Evolutionary conservation across 2,797 vertebrate genomes (phyloP).

Genomic region (Dromococcyx pavoninus): DNA sequence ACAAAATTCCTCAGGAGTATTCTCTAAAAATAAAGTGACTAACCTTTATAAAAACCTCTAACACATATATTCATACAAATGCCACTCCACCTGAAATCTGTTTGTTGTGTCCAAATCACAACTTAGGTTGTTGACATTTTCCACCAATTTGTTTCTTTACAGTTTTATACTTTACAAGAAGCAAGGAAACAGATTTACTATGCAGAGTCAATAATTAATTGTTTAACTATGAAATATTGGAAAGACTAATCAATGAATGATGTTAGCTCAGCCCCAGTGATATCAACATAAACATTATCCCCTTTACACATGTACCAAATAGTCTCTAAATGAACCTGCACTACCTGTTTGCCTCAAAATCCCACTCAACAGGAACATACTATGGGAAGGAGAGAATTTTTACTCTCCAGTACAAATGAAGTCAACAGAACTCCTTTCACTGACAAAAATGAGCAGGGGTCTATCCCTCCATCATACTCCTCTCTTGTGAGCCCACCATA

Average conservation of each 20-base stretch:
- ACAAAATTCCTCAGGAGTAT: background rate
- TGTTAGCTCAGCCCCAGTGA: background rate
- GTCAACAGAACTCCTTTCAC: background rate
- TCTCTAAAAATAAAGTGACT: background rate
- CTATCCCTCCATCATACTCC: background rate
- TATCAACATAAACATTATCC: background rate
- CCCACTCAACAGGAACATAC: too few relatives aligned
- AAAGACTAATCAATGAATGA: background rate
- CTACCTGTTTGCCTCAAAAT: background rate
- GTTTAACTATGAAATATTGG: background rate
- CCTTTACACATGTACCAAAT: background rate
- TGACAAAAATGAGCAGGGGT: background rate
- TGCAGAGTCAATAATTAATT: background rate
- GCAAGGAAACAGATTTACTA: background rate
- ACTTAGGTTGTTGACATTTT: background rate
- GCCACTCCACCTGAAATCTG: background rate
- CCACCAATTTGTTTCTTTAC: background rate
- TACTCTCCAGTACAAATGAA: background rate
- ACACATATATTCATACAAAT: background rate
- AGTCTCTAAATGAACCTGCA: background rate
- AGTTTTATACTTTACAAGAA: background rate
- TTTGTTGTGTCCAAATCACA: background rate
- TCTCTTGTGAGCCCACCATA: background rate
- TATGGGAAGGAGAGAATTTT: background rate
- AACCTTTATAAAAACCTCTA: background rate